Evolutionary conservation across 2,797 vertebrate species (phyloP), one percentile per base, ranked within the genome.

Genomic region (Microhierax caerulescens): DNA sequence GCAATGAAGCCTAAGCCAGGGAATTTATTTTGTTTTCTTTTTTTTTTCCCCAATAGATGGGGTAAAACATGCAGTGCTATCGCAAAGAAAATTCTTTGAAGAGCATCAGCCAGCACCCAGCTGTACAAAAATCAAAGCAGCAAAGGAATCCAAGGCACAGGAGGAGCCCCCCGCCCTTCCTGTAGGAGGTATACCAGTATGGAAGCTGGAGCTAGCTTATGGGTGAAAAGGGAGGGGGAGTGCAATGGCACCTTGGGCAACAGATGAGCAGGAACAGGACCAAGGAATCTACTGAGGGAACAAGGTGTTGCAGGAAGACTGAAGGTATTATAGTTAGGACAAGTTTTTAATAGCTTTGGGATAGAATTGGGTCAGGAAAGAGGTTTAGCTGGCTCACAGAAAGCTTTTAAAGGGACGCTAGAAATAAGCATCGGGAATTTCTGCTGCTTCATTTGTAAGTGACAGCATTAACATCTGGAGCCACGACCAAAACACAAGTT

Each of bases 81-180:
- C 56, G 59, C 96, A 99, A 88, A 98, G 97, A 79, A 96, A 82
- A n/a, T 10, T 91, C 14, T 97, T 93, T 61, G 79, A 97, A 88
- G 57, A 89, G 30, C 65, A 65, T 60, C 56, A 85, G 23, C 92
- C 95, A 54, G 94, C 73, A 50, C 41, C 28, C 69, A 97, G 80
- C 80, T 13, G 22, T 67, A 34, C 53, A 61, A 90, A 50, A 63
- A 90, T 86, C 53, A 90, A 79, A 59, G 32, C 30, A 69, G 27
- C 34, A 56, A 82, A 81, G 65, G 17, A 70, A 51, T 19, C 50
- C n/a, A 37, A 30, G 45, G 43, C 36, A 41, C 34, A 3, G n/a
- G 36, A 75, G 25, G 34, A 77, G 28, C 19, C 45, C 72, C 39
- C 72, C 65, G 13, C 20, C 25, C 23, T 43, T 48, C 13, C 45